phyloP scores from a whole-genome alignment of 2,888 invertebrate genomes.

The Pegoplata infirma region DNA sequence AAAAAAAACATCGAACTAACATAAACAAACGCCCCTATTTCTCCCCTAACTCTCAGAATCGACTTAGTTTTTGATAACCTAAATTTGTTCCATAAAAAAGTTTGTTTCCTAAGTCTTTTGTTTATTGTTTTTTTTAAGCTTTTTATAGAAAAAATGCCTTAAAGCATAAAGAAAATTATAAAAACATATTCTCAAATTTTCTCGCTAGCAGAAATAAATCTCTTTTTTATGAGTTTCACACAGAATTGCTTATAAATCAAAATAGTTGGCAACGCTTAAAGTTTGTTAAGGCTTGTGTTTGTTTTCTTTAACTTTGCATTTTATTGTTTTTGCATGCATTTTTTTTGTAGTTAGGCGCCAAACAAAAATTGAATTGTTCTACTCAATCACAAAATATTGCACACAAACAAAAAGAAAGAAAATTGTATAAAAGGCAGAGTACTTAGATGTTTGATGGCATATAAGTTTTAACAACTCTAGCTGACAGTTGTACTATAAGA shows the following conservation, averaged over 20 bases:
- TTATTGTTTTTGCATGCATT: conserved; percentile 53
- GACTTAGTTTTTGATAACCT: too few species aligned
- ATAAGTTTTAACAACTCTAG: conserved; percentile 76
- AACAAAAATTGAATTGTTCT: conserved; percentile 51
- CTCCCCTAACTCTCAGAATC: too few species aligned
- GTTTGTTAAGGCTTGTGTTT: too few species aligned
- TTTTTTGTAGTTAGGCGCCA: conserved; percentile 57
- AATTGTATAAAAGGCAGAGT: conserved; percentile 76
- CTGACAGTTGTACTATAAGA: too few species aligned
- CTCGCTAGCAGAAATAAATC: conserved; percentile 37
- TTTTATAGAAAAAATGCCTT: too few species aligned
- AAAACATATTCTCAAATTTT: background rate
- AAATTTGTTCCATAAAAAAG: too few species aligned
- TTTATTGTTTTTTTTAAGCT: too few species aligned
- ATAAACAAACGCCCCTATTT: too few species aligned
- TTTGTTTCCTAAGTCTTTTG: too few species aligned
- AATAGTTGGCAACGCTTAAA: conserved; percentile 57
- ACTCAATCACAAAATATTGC: conserved; percentile 44
- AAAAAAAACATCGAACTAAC: too few species aligned
- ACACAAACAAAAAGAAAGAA: conserved; percentile 48
- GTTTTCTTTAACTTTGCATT: conserved; percentile 37
- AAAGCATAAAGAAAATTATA: too few species aligned
- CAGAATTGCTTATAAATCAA: conserved; percentile 32
- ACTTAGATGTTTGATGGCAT: conserved; percentile 74
- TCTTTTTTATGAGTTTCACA: conserved; percentile 21